phyloP scores from a whole-genome alignment of 1,140 invertebrate species.

The Drosophila sturtevanti region DNA sequence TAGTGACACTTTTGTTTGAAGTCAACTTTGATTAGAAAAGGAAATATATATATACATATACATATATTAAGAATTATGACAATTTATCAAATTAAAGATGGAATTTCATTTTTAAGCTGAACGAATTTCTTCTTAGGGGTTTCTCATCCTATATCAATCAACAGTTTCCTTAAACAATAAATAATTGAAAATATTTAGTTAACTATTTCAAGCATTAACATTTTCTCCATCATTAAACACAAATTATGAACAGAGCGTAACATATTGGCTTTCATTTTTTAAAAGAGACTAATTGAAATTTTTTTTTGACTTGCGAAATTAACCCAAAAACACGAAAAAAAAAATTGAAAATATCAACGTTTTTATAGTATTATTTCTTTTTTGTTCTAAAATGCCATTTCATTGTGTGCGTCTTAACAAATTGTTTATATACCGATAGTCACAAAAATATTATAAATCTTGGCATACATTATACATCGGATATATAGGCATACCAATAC shows the following conservation, averaged over 20 bases:
- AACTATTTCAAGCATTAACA: not conserved
- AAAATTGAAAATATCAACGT: constrained; percentile 16
- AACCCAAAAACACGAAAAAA: constrained; percentile 27
- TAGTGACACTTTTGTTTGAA: no score
- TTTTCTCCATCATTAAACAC: not conserved
- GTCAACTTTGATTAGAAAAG: no score
- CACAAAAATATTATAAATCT: constrained; percentile 67
- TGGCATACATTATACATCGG: constrained; percentile 43
- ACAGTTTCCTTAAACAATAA: not conserved
- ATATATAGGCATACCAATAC: constrained; percentile 13
- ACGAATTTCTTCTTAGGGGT: no score
- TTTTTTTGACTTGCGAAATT: constrained; percentile 38
- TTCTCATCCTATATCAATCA: no score
- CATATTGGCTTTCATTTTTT: not conserved
- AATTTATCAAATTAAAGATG: no score
- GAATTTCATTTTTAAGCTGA: no score
- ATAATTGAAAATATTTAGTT: not conserved
- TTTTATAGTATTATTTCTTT: constrained; percentile 52
- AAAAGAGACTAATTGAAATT: not conserved
- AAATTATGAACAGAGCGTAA: not conserved
- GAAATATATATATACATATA: no score
- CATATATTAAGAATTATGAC: no score
- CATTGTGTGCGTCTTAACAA: constrained; percentile 65
- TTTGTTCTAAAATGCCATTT: constrained; percentile 44
- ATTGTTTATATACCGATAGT: constrained; percentile 65